Conservation (phyloP, 2,113 vertebrate species). For the Lutjanus erythropterus region DNA sequence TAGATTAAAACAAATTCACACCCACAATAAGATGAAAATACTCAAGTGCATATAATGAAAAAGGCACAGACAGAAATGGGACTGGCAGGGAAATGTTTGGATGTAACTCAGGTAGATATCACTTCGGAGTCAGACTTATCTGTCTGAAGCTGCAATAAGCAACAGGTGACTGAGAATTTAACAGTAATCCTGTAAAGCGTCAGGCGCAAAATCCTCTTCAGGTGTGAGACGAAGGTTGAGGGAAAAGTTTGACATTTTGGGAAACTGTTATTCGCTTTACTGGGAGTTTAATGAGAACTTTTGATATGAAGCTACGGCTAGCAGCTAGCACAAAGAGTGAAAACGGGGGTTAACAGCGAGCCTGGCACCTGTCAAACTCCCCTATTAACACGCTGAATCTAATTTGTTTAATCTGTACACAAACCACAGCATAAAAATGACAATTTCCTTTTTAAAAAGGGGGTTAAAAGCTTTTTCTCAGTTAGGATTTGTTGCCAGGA, state of each 20-base stretch:
- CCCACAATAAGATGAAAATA: conserved; percentile 29
- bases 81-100: conserved; percentile 39
- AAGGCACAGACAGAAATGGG: not conserved
- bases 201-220: not conserved
- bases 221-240: conserved; percentile 13
- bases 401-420: no score
- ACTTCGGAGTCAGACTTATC: conserved; percentile 32
- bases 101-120: conserved; percentile 4
- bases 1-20: conserved; percentile 32
- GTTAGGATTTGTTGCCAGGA: no score
- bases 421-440: no score
- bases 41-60: conserved; percentile 1
- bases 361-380: no score
- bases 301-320: no score
- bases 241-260: conserved; percentile 22
- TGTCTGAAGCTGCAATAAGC: conserved; percentile 4
- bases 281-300: no score
- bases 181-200: conserved; percentile 47
- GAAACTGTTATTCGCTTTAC: not conserved
- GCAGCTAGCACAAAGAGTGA: no score
- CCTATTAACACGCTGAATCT: no score
- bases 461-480: no score
- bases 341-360: no score
- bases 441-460: no score
- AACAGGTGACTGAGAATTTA: conserved; percentile 49